Conservation (phyloP, 2,113 vertebrate species). For the Poeciliopsis turrubarensis region DNA sequence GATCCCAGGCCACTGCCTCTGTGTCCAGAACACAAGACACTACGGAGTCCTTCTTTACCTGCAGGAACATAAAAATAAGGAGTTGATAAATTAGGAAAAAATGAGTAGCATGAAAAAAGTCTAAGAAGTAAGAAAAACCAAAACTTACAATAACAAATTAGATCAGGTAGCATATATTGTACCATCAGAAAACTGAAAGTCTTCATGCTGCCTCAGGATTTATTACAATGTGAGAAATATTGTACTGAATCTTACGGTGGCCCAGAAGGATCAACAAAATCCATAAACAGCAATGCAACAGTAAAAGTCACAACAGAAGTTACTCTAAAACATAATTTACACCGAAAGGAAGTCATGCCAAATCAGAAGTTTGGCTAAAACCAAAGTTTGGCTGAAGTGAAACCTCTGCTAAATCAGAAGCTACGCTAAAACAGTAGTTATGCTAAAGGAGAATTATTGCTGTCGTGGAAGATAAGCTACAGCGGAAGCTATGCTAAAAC, state of each 20-base stretch:
- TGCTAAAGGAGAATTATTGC: too few relatives aligned
- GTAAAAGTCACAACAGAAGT: too few relatives aligned
- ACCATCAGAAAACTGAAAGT: neutral
- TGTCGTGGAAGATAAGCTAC: too few relatives aligned
- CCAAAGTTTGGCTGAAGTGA: too few relatives aligned
- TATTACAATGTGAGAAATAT: neutral
- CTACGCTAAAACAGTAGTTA: too few relatives aligned
- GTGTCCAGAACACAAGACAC: conserved; percentile 87
- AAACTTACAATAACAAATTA: neutral
- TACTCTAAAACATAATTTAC: too few relatives aligned
- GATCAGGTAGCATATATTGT: neutral
- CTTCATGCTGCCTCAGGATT: neutral
- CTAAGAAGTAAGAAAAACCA: fast-evolving
- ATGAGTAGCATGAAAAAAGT: conserved; percentile 4
- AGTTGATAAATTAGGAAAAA: neutral
- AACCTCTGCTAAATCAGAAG: too few relatives aligned
- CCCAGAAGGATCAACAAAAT: too few relatives aligned
- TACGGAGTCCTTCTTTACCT: conserved; percentile 85
- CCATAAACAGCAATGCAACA: too few relatives aligned
- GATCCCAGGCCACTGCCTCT: conserved; percentile 91
- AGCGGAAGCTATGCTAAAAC: too few relatives aligned
- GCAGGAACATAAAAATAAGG: conserved; percentile 1
- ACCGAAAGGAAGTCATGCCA: too few relatives aligned
- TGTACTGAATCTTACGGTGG: neutral
- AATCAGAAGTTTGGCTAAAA: too few relatives aligned